A percentile compares a stretch with the other conserved stretches of the same genome.
These are phyloP conservation scores for Selenia dentaria DNA, from an alignment of 2,888 invertebrate species.

Conservation along the genomic window DNA sequence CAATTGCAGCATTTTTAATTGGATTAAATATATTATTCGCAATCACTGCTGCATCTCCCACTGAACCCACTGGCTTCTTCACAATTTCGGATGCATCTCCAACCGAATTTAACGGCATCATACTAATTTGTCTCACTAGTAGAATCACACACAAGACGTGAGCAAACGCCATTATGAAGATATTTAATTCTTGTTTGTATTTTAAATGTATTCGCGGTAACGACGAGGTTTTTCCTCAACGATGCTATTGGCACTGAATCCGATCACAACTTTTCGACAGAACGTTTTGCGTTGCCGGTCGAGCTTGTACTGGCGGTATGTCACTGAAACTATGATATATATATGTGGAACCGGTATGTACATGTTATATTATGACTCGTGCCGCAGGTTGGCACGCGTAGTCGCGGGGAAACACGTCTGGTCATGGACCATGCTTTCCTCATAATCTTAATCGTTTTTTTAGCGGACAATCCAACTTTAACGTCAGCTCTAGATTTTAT, in stretches of 20 bases:
- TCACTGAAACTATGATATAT: not conserved
- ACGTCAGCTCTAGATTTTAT: too few species aligned
- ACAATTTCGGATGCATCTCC: not conserved
- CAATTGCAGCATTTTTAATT: too few species aligned
- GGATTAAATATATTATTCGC: too few species aligned
- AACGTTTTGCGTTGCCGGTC: not conserved
- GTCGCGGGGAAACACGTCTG: not conserved
- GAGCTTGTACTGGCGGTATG: not conserved
- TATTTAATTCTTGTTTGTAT: too few species aligned
- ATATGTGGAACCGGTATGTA: not conserved
- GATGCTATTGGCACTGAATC: too few species aligned
- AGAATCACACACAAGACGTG: not conserved
- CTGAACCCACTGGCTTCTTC: too few species aligned
- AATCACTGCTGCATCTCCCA: too few species aligned
- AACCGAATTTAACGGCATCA: not conserved
- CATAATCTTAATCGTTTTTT: too few species aligned
- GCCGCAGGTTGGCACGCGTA: not conserved
- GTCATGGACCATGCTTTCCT: not conserved
- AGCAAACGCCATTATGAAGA: not conserved
- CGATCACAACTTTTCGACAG: too few species aligned
- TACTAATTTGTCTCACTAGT: not conserved
- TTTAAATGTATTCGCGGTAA: too few species aligned
- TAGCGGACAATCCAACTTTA: too few species aligned
- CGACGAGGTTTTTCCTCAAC: too few species aligned
- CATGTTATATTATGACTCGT: not conserved